Conservation (phyloP, 2,797 vertebrate genomes). For the Neomorphus geoffroyi region DNA sequence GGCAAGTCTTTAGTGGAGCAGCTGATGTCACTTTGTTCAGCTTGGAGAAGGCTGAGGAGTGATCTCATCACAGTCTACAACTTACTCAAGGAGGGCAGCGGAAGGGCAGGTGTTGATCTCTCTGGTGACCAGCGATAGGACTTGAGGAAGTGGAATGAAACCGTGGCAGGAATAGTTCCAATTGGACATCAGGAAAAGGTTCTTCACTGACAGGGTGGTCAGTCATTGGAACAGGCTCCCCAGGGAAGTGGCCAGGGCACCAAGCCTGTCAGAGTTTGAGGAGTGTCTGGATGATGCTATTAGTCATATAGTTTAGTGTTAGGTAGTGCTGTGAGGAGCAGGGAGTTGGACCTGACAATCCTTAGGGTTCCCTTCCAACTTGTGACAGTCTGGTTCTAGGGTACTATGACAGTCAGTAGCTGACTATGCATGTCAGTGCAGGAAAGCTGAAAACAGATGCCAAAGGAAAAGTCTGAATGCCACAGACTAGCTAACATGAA, state of each 20-base stretch:
- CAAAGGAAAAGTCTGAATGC: not conserved
- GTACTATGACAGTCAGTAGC: not conserved
- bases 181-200: not conserved
- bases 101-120: not conserved
- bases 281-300: not conserved
- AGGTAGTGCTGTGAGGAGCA: not conserved
- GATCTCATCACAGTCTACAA: not conserved
- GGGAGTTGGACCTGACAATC: not conserved
- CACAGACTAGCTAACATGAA: not conserved
- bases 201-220: not conserved
- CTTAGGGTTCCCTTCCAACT: not conserved
- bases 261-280: not conserved
- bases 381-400: not conserved
- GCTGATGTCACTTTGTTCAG: too few relatives aligned
- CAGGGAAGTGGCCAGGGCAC: not conserved
- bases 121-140: not conserved
- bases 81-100: rapidly evolving
- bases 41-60: too few relatives aligned
- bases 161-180: not conserved
- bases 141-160: not conserved
- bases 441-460: not conserved
- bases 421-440: not conserved
- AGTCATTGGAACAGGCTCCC: not conserved
- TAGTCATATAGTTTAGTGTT: not conserved
- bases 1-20: too few relatives aligned